These are phyloP conservation scores for Meloe dianella DNA, from an alignment of 2,888 invertebrate species.

Conservation along the genomic window DNA sequence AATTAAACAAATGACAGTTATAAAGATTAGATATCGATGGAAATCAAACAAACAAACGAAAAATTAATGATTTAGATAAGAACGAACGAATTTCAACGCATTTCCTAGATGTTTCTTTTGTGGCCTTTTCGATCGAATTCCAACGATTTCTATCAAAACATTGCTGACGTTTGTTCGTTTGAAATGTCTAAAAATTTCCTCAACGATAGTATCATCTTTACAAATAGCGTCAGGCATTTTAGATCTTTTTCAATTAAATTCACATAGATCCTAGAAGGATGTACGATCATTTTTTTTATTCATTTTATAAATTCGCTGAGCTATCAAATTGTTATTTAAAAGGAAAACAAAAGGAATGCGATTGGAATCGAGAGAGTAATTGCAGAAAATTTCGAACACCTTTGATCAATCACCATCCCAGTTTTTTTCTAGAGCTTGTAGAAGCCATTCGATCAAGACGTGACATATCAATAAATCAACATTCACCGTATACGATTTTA, in stretches of 20 bases:
- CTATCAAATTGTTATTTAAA: not conserved
- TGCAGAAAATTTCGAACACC: not conserved
- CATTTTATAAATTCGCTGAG: not conserved
- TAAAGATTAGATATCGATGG: not conserved
- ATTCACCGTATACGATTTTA: not conserved
- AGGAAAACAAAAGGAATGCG: not conserved
- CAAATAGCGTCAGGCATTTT: constrained; percentile 29
- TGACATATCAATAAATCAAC: not conserved
- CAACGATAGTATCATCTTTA: constrained; percentile 35
- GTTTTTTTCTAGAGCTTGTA: not conserved
- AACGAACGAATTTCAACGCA: not conserved
- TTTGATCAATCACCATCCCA: not conserved
- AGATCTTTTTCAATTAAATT: constrained; percentile 21
- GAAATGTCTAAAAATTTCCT: constrained; percentile 23
- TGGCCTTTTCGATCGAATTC: not conserved
- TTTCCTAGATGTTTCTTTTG: not conserved
- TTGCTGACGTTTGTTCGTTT: constrained; percentile 35
- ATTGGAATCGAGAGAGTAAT: not conserved
- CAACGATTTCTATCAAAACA: constrained; percentile 29
- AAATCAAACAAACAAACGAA: too few relatives aligned
- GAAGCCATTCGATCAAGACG: not conserved
- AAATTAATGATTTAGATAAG: not conserved
- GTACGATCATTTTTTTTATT: not conserved
- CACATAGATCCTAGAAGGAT: not conserved
- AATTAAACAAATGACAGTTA: not conserved